A percentile compares a stretch with the other conserved stretches of the same genome.
These are phyloP conservation scores for Clivina fossor DNA, from an alignment of 2,888 invertebrate species.

Conservation along the genomic window DNA sequence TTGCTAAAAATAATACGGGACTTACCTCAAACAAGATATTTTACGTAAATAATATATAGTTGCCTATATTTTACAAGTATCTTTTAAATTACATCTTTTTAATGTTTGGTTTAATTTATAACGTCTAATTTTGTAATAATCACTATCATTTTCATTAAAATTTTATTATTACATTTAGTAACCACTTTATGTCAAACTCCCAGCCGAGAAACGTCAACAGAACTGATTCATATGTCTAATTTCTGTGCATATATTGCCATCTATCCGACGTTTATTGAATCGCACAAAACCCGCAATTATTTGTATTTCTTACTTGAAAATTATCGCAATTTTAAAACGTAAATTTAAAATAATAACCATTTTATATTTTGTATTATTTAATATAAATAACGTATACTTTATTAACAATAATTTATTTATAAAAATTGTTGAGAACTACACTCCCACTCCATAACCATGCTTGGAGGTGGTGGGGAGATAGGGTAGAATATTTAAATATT, in stretches of 20 bases:
- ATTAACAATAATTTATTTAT: no score
- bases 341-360: no score
- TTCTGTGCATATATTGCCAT: neutral
- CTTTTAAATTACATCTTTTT: constrained; percentile 9
- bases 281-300: constrained; percentile 9
- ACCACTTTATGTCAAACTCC: constrained; percentile 27
- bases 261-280: neutral
- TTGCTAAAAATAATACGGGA: constrained; percentile 9
- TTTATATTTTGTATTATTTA: no score
- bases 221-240: constrained; percentile 20
- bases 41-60: constrained; percentile 6
- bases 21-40: constrained; percentile 27
- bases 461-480: no score
- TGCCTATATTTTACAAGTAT: constrained; percentile 1
- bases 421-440: no score
- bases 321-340: no score
- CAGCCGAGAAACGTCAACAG: constrained; percentile 31
- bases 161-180: constrained; percentile 15
- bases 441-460: no score
- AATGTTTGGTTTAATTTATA: constrained; percentile 8
- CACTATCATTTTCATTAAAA: constrained; percentile 27
- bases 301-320: no score
- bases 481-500: no score
- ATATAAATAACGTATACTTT: neutral
- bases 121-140: constrained; percentile 7